A percentile compares a stretch with the other conserved stretches of the same genome.
phyloP scores from a whole-genome alignment of 2,113 vertebrate species.

The Melanerpes aurifrons region DNA sequence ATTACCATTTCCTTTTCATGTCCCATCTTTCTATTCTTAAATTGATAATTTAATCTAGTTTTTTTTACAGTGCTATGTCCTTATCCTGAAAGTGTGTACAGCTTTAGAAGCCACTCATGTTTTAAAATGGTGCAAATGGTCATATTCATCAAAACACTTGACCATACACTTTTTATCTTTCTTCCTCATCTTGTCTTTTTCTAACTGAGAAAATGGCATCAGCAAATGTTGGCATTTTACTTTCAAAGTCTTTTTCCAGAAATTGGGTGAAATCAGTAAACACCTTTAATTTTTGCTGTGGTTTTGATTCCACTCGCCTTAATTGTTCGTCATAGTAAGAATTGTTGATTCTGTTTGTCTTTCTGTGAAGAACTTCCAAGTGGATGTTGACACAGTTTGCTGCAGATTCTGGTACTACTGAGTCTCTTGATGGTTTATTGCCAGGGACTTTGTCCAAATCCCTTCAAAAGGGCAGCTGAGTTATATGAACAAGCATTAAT shows the following conservation, averaged over 20 bases:
- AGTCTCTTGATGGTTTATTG: background rate
- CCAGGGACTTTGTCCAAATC: background rate
- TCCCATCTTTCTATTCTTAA: background rate
- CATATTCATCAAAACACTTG: background rate
- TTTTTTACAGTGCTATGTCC: background rate
- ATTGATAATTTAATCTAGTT: background rate
- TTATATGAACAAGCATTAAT: background rate
- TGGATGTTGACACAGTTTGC: fast-evolving
- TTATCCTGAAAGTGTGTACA: background rate
- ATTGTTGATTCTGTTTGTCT: background rate
- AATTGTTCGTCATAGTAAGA: background rate
- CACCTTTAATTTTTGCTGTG: background rate
- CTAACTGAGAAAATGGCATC: background rate
- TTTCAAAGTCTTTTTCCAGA: background rate
- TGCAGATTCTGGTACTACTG: background rate
- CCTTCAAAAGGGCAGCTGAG: background rate
- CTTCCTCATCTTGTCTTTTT: background rate
- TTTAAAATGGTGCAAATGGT: background rate
- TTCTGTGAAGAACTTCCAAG: background rate
- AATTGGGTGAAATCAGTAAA: background rate
- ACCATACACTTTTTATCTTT: background rate
- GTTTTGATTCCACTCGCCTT: background rate
- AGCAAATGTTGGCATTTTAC: background rate
- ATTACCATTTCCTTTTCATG: background rate
- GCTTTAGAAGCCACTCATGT: background rate